These are phyloP conservation scores for Enteromius mattozi DNA, from an alignment of 2,797 vertebrate species.

Conservation along the genomic window DNA sequence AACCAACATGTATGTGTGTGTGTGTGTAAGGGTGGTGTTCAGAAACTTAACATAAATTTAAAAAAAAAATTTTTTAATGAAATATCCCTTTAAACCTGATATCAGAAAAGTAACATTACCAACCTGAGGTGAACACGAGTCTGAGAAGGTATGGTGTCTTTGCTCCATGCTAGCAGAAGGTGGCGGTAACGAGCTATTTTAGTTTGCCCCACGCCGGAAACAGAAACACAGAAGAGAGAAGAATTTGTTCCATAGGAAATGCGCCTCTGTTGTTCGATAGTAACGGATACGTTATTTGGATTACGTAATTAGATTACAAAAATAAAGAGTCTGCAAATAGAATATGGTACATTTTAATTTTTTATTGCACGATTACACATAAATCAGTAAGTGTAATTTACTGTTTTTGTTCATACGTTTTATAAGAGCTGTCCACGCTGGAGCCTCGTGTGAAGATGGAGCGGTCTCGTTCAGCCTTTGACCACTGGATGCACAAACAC, in stretches of 20 bases:
- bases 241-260: background rate
- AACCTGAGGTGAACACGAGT: background rate
- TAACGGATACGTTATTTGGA: slow-evolving; percentile 37
- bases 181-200: slow-evolving; percentile 2
- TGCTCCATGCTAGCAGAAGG: background rate
- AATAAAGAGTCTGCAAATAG: slow-evolving; percentile 14
- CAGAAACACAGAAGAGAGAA: background rate
- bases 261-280: slow-evolving; percentile 32
- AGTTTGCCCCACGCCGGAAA: background rate
- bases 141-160: background rate
- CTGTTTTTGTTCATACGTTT: slow-evolving; percentile 3
- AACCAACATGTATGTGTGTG: background rate
- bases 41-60: too few relatives aligned
- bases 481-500: slow-evolving; percentile 46
- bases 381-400: background rate
- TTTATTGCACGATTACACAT: background rate
- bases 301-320: slow-evolving; percentile 51
- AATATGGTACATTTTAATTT: background rate
- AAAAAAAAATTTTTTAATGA: too few relatives aligned
- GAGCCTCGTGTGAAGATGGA: slow-evolving; percentile 34
- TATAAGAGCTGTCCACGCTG: background rate
- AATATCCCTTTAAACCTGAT: too few relatives aligned
- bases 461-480: slow-evolving; percentile 23
- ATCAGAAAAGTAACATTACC: background rate
- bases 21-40: too few relatives aligned